Base-by-base conservation (phyloP, 2,888 invertebrate species). In the Apamea monoglypha region DNA sequence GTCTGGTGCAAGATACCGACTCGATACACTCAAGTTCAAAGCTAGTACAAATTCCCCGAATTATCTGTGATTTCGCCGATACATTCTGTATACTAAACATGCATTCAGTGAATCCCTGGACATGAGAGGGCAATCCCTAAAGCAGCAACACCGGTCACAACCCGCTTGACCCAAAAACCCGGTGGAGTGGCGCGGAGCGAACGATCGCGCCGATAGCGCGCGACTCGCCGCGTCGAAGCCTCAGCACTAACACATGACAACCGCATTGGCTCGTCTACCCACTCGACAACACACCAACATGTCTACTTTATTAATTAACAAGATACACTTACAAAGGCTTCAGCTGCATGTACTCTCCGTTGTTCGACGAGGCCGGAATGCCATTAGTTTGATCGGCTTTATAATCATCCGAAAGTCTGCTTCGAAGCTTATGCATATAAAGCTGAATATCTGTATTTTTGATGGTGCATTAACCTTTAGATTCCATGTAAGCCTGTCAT, bases 91-190 rank as follows among this genome's bases (percentile, higher is more conserved):
- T 68, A 77, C 21, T 78, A 40, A 69, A 84, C 78, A 84, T 89
- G 87, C 88, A 89, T 85, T 70, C 89, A 89, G 92, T 93, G 92
- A 93, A 93, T 92, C 91, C 85, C 86, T 91, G 90, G 88, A 88
- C 92, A 92, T 88, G 90, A 91, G 90, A 87, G 86, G 90, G 89
- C 87, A 89, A 90, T 90, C 86, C 87, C 87, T 85, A 88, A 91
- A 89, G 92, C 91, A 91, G 92, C 91, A 90, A 81, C 91, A 89
- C 89, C 90, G 91, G 93, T 92, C 92, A 90, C 93, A 92, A 87
- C 90, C 92, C 91, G 94, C 96, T 96, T 96, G 96, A 96, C 96
- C 96, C 95, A 96, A 93, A 95, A 95, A 95, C 93, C 88, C 85
- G 88, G 82, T 92, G 90, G 90, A 94, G 95, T 92, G 91, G 91